phyloP scores from a whole-genome alignment of 1,140 invertebrate species.

The Gonatopus flavifemur region DNA sequence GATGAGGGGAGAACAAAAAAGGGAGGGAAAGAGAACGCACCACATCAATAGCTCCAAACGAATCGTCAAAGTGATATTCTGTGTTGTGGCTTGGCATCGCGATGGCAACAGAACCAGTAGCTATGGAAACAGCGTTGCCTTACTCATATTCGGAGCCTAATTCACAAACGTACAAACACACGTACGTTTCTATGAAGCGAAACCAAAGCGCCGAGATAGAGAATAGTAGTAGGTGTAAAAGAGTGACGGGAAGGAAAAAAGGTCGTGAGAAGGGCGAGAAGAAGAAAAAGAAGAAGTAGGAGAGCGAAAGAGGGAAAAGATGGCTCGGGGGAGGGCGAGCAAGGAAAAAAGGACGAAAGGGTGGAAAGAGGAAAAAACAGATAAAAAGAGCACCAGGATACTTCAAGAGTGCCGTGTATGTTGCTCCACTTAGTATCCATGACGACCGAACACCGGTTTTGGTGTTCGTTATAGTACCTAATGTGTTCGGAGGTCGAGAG shows the following conservation, averaged over 20 bases:
- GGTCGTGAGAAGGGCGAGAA: slow-evolving; percentile 14
- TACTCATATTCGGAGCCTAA: slow-evolving; percentile 46
- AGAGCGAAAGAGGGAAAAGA: neutral
- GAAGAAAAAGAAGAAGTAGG: slow-evolving; percentile 12
- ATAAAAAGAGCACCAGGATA: slow-evolving; percentile 27
- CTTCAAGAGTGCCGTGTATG: slow-evolving; percentile 41
- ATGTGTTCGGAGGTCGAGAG: slow-evolving; percentile 46
- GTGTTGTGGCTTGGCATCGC: slow-evolving; percentile 54
- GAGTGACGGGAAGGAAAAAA: neutral
- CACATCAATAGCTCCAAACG: slow-evolving; percentile 53
- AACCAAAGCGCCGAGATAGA: slow-evolving; percentile 27
- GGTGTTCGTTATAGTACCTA: slow-evolving; percentile 49
- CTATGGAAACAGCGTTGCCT: slow-evolving; percentile 44
- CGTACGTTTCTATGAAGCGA: slow-evolving; percentile 17
- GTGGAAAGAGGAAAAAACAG: slow-evolving; percentile 2
- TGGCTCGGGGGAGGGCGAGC: neutral
- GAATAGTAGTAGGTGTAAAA: slow-evolving; percentile 13
- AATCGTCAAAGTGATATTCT: slow-evolving; percentile 57
- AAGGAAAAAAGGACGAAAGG: neutral
- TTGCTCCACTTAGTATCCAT: slow-evolving; percentile 48
- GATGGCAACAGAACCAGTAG: slow-evolving; percentile 52
- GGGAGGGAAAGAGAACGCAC: slow-evolving; percentile 47
- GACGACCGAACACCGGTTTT: slow-evolving; percentile 41
- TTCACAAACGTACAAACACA: slow-evolving; percentile 40
- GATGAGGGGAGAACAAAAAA: slow-evolving; percentile 12